Base-by-base conservation (phyloP, 2,888 invertebrate species). In the Hypsopygia costalis region DNA sequence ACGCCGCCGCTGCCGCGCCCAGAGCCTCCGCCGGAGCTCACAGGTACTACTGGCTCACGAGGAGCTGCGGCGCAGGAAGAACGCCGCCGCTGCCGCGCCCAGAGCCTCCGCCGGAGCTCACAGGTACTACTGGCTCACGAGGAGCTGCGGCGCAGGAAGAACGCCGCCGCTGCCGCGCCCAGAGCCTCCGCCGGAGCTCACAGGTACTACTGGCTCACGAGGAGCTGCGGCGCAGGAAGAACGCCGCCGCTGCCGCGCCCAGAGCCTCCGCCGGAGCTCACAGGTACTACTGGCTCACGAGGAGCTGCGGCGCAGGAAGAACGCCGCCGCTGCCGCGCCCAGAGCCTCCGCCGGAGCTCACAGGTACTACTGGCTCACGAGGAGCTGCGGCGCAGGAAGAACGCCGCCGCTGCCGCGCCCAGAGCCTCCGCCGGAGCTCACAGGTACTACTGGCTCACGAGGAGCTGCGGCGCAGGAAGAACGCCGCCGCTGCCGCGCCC, bases 41-140 rank as follows among this genome's bases (percentile, higher is more conserved):
- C 9, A 29, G n/a, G 85, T 89, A 1, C 55, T 88, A n/a, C 63
- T 85, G 1, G 89, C 89, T n/a, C n/a, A n/a, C 0, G 89, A 89
- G 44, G 89, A 89, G 28, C 71, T 81, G 21, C 45, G 89, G 0
- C 52, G 89, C 1, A 54, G 85, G 43, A 79, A 70, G 62, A 80
- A 77, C 38, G 89, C 88, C 0, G 76, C 62, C 5, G 72, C 72
- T 0, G 31, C 8, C 10, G 29, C 6, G 27, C n/a, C 20, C 2
- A 89, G 55, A 74, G 50, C 3, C 56, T 89, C 2, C 52, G 89
- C 0, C 87, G 85, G 50, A 37, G 86, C 4, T 10, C 34, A 8
- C 9, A 29, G n/a, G 85, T 89, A 1, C 55, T 88, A n/a, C 63
- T 85, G 1, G 89, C 89, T n/a, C n/a, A n/a, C 0, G 89, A 89